Conservation (phyloP, 1,140 invertebrate species). For the Lasaia peninsularis region DNA sequence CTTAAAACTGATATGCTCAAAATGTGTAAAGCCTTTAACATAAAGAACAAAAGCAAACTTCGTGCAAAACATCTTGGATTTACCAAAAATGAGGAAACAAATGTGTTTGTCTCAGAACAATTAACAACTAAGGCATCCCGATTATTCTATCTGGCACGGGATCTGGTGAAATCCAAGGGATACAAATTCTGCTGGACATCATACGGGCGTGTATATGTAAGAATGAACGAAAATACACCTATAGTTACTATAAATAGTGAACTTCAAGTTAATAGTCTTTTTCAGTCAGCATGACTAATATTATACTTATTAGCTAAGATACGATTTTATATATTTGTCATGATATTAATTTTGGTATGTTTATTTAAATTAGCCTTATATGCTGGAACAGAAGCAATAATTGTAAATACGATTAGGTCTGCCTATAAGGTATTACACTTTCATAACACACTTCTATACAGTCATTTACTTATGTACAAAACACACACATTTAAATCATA, state of each 20-base stretch:
- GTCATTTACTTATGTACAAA: not conserved
- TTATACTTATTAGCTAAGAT: not conserved
- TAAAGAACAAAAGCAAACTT: not conserved
- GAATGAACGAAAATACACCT: not conserved
- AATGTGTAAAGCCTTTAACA: conserved; percentile 17
- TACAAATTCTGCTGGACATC: not conserved
- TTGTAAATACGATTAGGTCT: not conserved
- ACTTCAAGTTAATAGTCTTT: not conserved
- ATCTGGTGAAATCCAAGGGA: not conserved
- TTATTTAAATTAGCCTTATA: not conserved
- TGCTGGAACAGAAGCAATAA: not conserved
- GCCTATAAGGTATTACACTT: not conserved
- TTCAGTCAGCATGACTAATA: not conserved
- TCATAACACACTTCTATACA: not conserved
- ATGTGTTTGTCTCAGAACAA: not conserved
- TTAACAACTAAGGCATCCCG: not conserved
- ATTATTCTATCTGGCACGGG: not conserved
- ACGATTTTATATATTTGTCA: not conserved
- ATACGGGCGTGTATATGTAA: not conserved
- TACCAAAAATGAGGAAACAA: not conserved
- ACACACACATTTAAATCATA: not conserved
- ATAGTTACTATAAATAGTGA: not conserved
- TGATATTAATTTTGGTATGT: not conserved
- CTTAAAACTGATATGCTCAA: conserved; percentile 16
- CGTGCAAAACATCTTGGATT: not conserved